A percentile compares a stretch with the other conserved stretches of the same genome.
Evolutionary conservation across 2,113 vertebrate species (phyloP).

Genomic region (Osmerus eperlanus): DNA sequence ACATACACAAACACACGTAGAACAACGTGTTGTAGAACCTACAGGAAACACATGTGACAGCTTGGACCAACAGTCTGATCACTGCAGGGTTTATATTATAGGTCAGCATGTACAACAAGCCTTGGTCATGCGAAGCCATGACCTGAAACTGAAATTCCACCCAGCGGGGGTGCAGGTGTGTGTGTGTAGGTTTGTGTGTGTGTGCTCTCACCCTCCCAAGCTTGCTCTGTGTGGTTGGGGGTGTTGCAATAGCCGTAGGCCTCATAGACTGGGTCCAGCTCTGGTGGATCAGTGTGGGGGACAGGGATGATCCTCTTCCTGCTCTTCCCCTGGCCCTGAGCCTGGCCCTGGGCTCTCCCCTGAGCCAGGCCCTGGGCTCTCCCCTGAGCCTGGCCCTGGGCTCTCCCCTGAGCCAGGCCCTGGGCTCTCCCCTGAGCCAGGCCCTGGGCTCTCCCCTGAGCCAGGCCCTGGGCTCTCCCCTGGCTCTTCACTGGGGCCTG

Average conservation of each 20-base stretch:
- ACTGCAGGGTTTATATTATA: neutral
- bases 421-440: too few relatives aligned
- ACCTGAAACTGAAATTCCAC: neutral
- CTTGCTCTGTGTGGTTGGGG: constrained; percentile 81
- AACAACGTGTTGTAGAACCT: too few relatives aligned
- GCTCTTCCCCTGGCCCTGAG: constrained; percentile 71
- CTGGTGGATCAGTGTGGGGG: constrained; percentile 77
- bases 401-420: neutral
- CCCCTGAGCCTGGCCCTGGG: neutral
- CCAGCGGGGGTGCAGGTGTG: neutral
- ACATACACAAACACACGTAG: too few relatives aligned
- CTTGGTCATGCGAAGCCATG: neutral
- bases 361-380: too few relatives aligned
- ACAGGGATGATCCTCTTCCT: constrained; percentile 86
- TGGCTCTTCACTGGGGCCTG: constrained; percentile 18
- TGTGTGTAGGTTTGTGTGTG: neutral
- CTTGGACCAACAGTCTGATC: neutral
- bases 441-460: too few relatives aligned
- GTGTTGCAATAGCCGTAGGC: constrained; percentile 89
- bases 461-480: neutral
- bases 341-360: neutral
- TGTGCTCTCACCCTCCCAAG: constrained; percentile 85
- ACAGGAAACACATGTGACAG: too few relatives aligned
- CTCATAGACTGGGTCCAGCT: constrained; percentile 80
- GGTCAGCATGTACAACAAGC: neutral